Base-by-base conservation (phyloP, 1,140 invertebrate species). In the Ptiloglossa arizonensis region DNA sequence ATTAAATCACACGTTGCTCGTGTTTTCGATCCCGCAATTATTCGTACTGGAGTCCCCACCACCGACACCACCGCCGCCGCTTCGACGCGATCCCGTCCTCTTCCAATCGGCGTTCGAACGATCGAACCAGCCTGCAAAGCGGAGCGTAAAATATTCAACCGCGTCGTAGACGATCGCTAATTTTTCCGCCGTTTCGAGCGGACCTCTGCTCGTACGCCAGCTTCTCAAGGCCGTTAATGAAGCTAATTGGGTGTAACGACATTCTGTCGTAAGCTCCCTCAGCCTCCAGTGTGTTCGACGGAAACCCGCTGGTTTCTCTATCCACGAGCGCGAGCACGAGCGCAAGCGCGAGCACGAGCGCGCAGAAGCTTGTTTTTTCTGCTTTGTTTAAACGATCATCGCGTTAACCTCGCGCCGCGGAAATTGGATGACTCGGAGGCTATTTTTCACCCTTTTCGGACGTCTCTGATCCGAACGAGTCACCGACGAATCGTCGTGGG, bases 221-320 rank as follows among this genome's bases (percentile, higher is more conserved):
- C 81, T 84, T 56, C 81, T 86, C 85, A 88, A 89, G 87, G 88
- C 78, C 82, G 78, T 82, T 88, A 87, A 87, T 81, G 76, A 89
- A 89, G 86, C 82, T 88, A 89, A 89, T 89, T 89, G 87, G 78
- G 84, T 83, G 82, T 89, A 88, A 87, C 85, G 84, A 89, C 74
- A 82, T 78, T 75, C 69, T 62, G 86, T 86, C 80, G 79, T 77
- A 72, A 80, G 79, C 62, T 80, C 70, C 24, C 50, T 66, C 59
- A 60, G 68, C 41, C 72, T 68, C 50, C 35, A 62, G 35, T 46
- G 27, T 57, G 59, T 68, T 68, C 46, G 38, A 70, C 62, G 54
- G n/a, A 79, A 69, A 32, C 38, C 68, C 59, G n/a, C 32, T 67
- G 35, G n/a, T n/a, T n/a, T 48, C 52, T 62, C 60, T 22, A 27